Base-by-base conservation (phyloP, 2,797 vertebrate species). In the Hydrophis major region DNA sequence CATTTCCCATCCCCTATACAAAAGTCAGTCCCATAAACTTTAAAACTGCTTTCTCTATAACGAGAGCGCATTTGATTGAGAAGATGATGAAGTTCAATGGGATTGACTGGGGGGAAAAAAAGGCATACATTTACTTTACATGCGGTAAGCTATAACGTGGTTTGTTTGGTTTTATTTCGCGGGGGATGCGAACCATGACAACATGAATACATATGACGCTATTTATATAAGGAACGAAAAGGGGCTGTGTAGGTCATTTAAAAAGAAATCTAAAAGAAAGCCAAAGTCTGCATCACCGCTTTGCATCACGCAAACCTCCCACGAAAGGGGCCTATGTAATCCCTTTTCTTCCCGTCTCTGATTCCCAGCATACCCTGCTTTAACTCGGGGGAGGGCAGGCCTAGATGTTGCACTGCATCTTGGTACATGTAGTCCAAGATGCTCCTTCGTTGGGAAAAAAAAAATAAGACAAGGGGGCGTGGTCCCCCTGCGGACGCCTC, bases 351-450 rank as follows among this genome's bases (percentile, higher is more conserved):
- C 5, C 28, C n/a, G 37, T 56, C 63, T 83, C 37, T 32, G 2
- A 74, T 25, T 89, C 90, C 90, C 93, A 47, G 57, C n/a, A 89
- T 66, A 60, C 50, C 63, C 14, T 10, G 89, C 22, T 12, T 42
- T 6, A 27, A 14, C 4, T 14, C 57, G 50, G 8, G 50, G 8
- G 50, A 12, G 20, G 1, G 1, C 0, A 0, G 0, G 0, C 8
- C 1, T 0, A 0, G 0, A 0, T 0, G 0, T 0, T 55, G 83
- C 94, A 8, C 1, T 89, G 94, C 93, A 93, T 60, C 28, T 90
- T 92, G 95, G 96, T 94, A 95, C 53, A 1, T 95, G 97, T 96
- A 96, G 93, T 94, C 86, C 57, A n/a, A 50, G 10, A 7, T 3
- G 27, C 2, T 3, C 32, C 5, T 28, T 12, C 10, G 22, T 8